A percentile compares a stretch with the other conserved stretches of the same genome.
phyloP scores from a whole-genome alignment of 2,113 vertebrate genomes.

The Galemys pyrenaicus region DNA sequence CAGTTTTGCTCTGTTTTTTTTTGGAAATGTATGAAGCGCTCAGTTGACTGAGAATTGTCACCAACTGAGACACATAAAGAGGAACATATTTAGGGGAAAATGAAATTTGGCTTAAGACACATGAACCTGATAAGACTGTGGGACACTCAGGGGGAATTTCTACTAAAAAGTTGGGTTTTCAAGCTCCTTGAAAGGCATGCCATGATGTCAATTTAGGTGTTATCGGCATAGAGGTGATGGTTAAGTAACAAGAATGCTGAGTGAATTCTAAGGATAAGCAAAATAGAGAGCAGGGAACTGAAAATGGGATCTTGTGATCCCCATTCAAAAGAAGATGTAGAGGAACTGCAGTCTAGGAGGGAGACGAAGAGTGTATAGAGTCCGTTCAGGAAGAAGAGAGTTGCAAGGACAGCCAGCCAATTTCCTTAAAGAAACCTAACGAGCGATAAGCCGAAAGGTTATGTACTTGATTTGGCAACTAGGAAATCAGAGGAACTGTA shows the following conservation, averaged over 20 bases:
- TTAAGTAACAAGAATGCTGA: neutral
- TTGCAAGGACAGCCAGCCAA: neutral
- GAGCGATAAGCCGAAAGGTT: neutral
- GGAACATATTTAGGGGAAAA: neutral
- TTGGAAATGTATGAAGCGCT: neutral
- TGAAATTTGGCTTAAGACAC: neutral
- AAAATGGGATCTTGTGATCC: neutral
- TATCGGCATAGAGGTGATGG: neutral
- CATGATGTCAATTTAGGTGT: neutral
- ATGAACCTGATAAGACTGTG: neutral
- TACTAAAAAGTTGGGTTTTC: neutral
- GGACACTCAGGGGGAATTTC: neutral
- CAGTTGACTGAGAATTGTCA: neutral
- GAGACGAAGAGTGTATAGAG: neutral
- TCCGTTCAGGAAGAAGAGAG: neutral
- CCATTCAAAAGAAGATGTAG: neutral
- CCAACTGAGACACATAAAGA: neutral
- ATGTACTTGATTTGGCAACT: neutral
- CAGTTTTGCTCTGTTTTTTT: constrained; percentile 27
- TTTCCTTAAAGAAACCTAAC: neutral
- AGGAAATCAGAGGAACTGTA: neutral
- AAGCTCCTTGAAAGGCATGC: neutral
- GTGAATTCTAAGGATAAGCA: neutral
- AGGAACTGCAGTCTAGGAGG: neutral
- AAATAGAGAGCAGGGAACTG: neutral